phyloP scores from a whole-genome alignment of 1,140 invertebrate genomes.

The Scaptomyza pallida region DNA sequence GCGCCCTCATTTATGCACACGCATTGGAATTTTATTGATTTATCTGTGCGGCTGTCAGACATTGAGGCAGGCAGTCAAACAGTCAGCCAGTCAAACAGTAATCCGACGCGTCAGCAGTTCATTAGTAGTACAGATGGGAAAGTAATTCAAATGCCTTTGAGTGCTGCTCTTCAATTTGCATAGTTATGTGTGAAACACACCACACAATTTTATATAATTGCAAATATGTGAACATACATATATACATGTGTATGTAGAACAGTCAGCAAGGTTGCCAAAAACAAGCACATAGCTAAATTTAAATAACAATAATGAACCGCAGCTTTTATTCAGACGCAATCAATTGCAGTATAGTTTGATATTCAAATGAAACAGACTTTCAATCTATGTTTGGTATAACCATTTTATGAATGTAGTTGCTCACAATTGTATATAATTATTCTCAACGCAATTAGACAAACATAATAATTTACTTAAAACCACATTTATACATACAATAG shows the following conservation, averaged over 20 bases:
- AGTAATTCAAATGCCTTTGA: constrained; percentile 69
- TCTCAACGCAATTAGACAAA: not conserved
- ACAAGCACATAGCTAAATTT: no score
- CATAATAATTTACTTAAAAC: constrained; percentile 4
- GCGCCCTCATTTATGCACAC: constrained; percentile 46
- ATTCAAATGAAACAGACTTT: no score
- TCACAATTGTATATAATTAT: no score
- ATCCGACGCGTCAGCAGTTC: constrained; percentile 45
- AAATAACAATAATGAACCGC: no score
- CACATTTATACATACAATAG: constrained; percentile 29
- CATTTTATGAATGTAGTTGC: no score
- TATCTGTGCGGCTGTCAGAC: constrained; percentile 18
- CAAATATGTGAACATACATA: constrained; percentile 36
- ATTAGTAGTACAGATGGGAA: constrained; percentile 40
- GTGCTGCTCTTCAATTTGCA: constrained; percentile 44
- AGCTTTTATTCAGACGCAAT: no score
- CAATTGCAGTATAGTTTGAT: no score
- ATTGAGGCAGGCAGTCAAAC: no score
- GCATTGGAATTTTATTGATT: constrained; percentile 78
- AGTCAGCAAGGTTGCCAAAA: no score
- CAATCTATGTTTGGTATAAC: no score
- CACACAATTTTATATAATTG: constrained; percentile 56
- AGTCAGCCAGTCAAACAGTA: constrained; percentile 1
- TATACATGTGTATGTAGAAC: not conserved
- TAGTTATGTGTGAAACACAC: constrained; percentile 30